Evolutionary conservation across 2,797 vertebrate genomes (phyloP).

Genomic region (Cynopterus sphinx): DNA sequence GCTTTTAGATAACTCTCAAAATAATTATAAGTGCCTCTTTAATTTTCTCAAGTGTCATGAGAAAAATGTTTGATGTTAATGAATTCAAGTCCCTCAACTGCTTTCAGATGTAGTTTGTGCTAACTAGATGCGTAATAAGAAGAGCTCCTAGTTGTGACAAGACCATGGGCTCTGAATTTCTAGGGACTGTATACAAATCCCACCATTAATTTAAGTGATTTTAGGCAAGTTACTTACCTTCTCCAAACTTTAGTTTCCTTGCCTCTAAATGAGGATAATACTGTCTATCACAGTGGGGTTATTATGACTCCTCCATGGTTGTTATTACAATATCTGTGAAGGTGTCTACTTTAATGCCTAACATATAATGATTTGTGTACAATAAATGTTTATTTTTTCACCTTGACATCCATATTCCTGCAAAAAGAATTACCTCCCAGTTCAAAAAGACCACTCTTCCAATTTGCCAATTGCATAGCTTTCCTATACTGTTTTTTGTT

Average conservation of each 20-base stretch:
- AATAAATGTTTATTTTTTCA: not conserved
- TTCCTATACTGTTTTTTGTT: not conserved
- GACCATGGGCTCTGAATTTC: not conserved
- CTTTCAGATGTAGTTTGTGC: not conserved
- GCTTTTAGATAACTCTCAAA: slow-evolving; percentile 35
- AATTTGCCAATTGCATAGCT: not conserved
- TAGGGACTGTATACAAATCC: not conserved
- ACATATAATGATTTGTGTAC: not conserved
- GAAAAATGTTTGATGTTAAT: slow-evolving; percentile 26
- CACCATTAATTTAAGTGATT: not conserved
- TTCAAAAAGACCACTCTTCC: slow-evolving; percentile 13
- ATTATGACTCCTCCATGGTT: not conserved
- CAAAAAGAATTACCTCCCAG: slow-evolving; percentile 9
- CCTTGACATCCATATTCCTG: not conserved
- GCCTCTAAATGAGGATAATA: not conserved
- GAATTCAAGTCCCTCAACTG: not conserved
- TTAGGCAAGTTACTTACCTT: not conserved
- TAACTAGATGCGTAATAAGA: not conserved
- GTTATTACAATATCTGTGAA: not conserved
- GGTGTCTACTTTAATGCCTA: not conserved
- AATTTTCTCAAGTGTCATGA: slow-evolving; percentile 31
- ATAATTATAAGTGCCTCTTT: not conserved
- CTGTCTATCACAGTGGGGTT: not conserved
- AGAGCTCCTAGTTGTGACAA: not conserved
- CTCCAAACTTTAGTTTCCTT: not conserved